These are phyloP conservation scores for Amphibalanus amphitrite DNA, from an alignment of 1,140 invertebrate genomes.

Conservation along the genomic window DNA sequence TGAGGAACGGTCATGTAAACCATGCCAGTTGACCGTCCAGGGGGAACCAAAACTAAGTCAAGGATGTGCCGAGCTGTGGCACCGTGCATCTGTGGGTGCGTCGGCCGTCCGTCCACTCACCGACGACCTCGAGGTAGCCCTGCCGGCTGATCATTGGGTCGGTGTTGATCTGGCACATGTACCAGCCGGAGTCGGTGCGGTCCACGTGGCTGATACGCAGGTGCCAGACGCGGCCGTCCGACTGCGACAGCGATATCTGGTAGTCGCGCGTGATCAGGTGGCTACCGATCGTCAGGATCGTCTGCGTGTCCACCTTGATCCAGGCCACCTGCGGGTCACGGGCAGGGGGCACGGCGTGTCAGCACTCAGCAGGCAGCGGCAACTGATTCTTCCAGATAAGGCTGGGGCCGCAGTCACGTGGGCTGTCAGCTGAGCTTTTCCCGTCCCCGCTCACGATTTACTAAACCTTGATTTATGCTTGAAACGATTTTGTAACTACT, in stretches of 20 bases:
- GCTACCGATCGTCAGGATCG: constrained; percentile 26
- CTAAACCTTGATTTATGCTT: too few relatives aligned
- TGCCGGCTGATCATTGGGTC: constrained; percentile 23
- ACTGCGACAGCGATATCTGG: constrained; percentile 11
- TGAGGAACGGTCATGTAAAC: too few relatives aligned
- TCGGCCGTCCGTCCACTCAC: constrained; percentile 18
- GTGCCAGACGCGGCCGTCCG: constrained; percentile 20
- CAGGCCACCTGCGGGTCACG: constrained; percentile 25
- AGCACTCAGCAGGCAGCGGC: neutral
- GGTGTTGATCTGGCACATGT: constrained; percentile 27
- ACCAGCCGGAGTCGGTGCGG: constrained; percentile 21
- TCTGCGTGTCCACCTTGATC: constrained; percentile 30
- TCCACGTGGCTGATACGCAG: constrained; percentile 21
- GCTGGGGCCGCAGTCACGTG: too few relatives aligned
- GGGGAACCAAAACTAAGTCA: too few relatives aligned
- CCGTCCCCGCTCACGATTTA: neutral
- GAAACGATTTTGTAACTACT: too few relatives aligned
- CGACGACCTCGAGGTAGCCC: constrained; percentile 24
- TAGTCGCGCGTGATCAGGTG: constrained; percentile 20
- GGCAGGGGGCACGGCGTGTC: neutral
- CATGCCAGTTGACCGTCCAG: too few relatives aligned
- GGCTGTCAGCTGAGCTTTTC: too few relatives aligned
- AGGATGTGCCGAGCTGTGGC: too few relatives aligned
- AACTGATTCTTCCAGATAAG: too few relatives aligned
- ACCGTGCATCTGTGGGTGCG: too few relatives aligned